A percentile compares a stretch with the other conserved stretches of the same genome.
phyloP scores from a whole-genome alignment of 2,888 invertebrate species.

The Cosmopolites sordidus region DNA sequence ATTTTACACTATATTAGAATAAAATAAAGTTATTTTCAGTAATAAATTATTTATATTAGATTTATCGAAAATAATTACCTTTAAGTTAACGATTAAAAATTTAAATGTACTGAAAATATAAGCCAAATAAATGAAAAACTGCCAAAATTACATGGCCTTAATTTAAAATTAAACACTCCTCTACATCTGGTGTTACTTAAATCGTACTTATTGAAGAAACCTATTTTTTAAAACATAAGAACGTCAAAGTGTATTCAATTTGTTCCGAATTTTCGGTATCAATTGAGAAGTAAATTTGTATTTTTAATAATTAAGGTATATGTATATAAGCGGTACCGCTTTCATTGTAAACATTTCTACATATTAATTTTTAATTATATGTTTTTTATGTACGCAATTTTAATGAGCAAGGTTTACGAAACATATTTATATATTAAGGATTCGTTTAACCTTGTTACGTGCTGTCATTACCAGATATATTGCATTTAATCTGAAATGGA shows the following conservation, averaged over 20 bases:
- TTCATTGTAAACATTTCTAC: slow-evolving; percentile 2
- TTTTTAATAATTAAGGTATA: not conserved
- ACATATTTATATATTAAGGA: not conserved
- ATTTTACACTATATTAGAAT: no score
- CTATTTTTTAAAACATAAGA: no score
- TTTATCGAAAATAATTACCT: no score
- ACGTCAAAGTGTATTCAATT: no score
- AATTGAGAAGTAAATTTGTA: not conserved
- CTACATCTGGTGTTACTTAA: no score
- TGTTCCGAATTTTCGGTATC: no score
- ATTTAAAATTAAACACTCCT: no score
- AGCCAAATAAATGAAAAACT: not conserved
- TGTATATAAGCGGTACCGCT: slow-evolving; percentile 8
- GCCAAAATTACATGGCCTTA: slow-evolving; percentile 1
- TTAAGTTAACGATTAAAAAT: no score
- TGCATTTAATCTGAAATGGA: slow-evolving; percentile 35
- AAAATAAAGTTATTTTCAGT: no score
- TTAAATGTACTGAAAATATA: not conserved
- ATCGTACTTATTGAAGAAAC: no score
- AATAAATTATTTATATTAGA: no score
- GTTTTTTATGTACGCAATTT: no score
- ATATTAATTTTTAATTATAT: not conserved
- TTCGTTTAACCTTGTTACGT: not conserved
- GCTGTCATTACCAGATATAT: slow-evolving; percentile 33
- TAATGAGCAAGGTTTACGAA: not conserved